A percentile compares a stretch with the other conserved stretches of the same genome.
Evolutionary conservation across 2,888 invertebrate genomes (phyloP).

Genomic region (Parnassius orleans): DNA sequence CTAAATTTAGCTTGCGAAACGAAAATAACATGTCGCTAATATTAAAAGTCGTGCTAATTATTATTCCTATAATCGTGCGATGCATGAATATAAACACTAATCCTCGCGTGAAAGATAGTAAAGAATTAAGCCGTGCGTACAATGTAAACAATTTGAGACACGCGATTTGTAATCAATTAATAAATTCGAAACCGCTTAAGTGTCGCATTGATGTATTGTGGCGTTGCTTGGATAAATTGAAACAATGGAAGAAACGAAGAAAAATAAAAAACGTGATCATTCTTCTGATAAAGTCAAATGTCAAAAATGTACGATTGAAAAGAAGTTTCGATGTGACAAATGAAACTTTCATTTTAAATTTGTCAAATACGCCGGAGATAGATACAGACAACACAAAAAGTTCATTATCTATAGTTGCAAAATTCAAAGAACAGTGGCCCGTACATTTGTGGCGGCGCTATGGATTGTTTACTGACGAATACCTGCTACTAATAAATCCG

Average conservation of each 20-base stretch:
- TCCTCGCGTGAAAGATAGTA: conserved; percentile 23
- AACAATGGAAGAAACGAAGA: conserved; percentile 67
- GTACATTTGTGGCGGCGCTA: conserved; percentile 72
- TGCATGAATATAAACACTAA: conserved; percentile 46
- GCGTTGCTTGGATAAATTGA: conserved; percentile 54
- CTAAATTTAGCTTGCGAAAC: conserved; percentile 34
- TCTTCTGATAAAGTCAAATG: conserved; percentile 12
- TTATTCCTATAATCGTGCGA: conserved; percentile 48
- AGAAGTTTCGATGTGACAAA: conserved; percentile 26
- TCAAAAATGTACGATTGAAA: conserved; percentile 33
- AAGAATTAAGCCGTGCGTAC: conserved; percentile 34
- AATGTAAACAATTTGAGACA: conserved; percentile 36
- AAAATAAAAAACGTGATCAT: conserved; percentile 38
- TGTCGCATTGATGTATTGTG: conserved; percentile 53
- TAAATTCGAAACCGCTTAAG: conserved; percentile 44
- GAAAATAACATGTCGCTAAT: conserved; percentile 45
- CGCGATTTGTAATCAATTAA: conserved; percentile 32
- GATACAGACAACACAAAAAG: conserved; percentile 12
- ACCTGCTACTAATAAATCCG: conserved; percentile 80
- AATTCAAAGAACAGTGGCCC: conserved; percentile 65
- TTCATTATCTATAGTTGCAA: conserved; percentile 36
- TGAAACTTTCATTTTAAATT: conserved; percentile 15
- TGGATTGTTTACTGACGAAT: conserved; percentile 80
- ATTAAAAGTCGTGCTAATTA: conserved; percentile 48
- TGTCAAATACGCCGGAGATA: conserved; percentile 18